Percentiles rank a stretch among this genome's conserved stretches.
Evolutionary conservation across 2,113 vertebrate genomes (phyloP).

Genomic region (Triplophysa siluroides): DNA sequence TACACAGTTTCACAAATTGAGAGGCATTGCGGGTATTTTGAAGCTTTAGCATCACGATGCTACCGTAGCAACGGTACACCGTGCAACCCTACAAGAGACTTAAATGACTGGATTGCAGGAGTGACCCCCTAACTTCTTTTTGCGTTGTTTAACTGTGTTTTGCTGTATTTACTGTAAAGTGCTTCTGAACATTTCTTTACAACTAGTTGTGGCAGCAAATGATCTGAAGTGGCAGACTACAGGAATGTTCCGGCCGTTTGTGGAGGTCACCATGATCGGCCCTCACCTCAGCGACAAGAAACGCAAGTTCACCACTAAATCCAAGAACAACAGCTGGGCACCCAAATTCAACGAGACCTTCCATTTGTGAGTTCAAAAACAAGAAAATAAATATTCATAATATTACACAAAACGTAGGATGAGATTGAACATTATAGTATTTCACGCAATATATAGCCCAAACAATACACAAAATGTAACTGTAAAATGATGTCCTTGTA

Average conservation of each 20-base stretch:
- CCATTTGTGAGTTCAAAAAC: constrained; percentile 85
- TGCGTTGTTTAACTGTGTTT: not conserved
- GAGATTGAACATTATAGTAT: too few relatives aligned
- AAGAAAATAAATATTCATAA: not conserved
- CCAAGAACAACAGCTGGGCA: constrained; percentile 98
- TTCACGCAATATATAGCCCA: not conserved
- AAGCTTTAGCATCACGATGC: too few relatives aligned
- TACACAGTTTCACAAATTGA: too few relatives aligned
- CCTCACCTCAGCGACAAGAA: constrained; percentile 96
- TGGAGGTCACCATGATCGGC: constrained; percentile 93
- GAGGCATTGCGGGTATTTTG: too few relatives aligned
- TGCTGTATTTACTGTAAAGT: not conserved
- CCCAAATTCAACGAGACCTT: constrained; percentile 98
- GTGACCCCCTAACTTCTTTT: too few relatives aligned
- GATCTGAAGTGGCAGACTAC: constrained; percentile 97
- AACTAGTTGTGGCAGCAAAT: constrained; percentile 88
- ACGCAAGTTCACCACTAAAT: constrained; percentile 95
- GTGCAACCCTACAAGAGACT: too few relatives aligned
- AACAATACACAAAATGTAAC: too few relatives aligned
- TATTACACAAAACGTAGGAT: too few relatives aligned
- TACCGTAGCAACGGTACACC: too few relatives aligned
- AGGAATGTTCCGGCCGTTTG: constrained; percentile 96
- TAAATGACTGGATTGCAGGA: too few relatives aligned
- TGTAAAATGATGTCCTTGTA: too few relatives aligned
- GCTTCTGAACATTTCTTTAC: not conserved